phyloP scores from a whole-genome alignment of 1,140 invertebrate genomes.

The Palaemon carinicauda region DNA sequence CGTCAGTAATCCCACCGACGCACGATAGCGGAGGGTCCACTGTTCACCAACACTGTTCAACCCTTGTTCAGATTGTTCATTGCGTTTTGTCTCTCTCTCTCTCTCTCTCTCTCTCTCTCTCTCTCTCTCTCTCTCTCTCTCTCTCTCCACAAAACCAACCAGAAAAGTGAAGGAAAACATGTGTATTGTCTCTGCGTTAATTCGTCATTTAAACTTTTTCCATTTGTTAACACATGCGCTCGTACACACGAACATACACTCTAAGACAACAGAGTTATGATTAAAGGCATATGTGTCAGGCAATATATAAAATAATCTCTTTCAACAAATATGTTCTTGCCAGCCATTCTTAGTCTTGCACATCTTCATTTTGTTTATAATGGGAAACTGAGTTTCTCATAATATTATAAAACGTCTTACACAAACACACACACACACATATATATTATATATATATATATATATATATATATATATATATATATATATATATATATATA shows the following conservation, averaged over 20 bases:
- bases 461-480: background rate
- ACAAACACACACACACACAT: background rate
- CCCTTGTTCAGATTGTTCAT: slow-evolving; percentile 26
- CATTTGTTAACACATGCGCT: too few species aligned
- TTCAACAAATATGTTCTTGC: too few species aligned
- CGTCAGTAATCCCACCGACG: slow-evolving; percentile 46
- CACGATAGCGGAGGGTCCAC: slow-evolving; percentile 50
- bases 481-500: background rate
- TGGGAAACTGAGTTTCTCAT: too few species aligned
- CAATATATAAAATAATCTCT: too few species aligned
- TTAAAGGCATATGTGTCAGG: too few species aligned
- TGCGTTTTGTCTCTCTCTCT: background rate
- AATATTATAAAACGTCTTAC: too few species aligned
- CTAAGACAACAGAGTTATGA: too few species aligned
- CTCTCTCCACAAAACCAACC: background rate
- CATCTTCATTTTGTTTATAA: too few species aligned
- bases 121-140: background rate
- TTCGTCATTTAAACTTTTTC: too few species aligned
- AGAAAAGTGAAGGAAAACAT: background rate
- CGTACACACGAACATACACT: too few species aligned
- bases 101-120: background rate
- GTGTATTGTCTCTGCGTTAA: too few species aligned
- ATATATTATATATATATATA: background rate
- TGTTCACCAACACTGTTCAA: slow-evolving; percentile 29
- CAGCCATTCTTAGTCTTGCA: too few species aligned